Base-by-base conservation (phyloP, 2,113 vertebrate genomes). In the Poicephalus meyeri region DNA sequence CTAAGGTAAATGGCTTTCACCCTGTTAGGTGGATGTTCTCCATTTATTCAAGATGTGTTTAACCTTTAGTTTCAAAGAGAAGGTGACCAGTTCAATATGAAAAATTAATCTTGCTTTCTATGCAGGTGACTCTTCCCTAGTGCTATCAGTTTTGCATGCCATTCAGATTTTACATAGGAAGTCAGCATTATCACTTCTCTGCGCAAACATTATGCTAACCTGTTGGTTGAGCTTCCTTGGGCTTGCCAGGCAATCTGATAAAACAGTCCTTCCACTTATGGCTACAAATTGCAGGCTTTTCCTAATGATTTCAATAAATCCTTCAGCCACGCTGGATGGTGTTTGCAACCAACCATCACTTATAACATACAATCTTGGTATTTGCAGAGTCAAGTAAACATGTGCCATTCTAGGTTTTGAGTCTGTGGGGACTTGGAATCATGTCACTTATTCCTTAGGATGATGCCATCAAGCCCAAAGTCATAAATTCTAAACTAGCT, bases 331-430 rank as follows among this genome's bases (percentile, higher is more conserved):
- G 0, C 31, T 24, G 44, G 20, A 16, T 13, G 28, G 14, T 47
- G 39, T 33, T 83, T 41, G 56, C 56, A 58, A 24, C 60, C 26
- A 63, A 0, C 41, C 28, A 13, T 42, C 31, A n/a, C 61, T 33
- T 41, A 35, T 31, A 69, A 20, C 9, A 0, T 9, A 2, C 1
- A 5, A 41, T 93, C 37, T 39, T 5, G 8, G 47, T 15, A 33
- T 37, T 4, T 0, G 0, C 13, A 3, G 11, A 19, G 53, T 31
- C 20, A n/a, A 44, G 37, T 0, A 1, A 69, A 44, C 1, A 1
- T 1, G 0, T 1, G 11, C 18, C 1, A 1, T 37, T 53, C 39
- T 21, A 3, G 49, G 26, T 47, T 68, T 41, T n/a, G 28, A 41
- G 28, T 46, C 6, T 0, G 0, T 7, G 46, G 28, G 31, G 24